Base-by-base conservation (phyloP, 23 tunicate genomes). In the Pegea sp. region DNA sequence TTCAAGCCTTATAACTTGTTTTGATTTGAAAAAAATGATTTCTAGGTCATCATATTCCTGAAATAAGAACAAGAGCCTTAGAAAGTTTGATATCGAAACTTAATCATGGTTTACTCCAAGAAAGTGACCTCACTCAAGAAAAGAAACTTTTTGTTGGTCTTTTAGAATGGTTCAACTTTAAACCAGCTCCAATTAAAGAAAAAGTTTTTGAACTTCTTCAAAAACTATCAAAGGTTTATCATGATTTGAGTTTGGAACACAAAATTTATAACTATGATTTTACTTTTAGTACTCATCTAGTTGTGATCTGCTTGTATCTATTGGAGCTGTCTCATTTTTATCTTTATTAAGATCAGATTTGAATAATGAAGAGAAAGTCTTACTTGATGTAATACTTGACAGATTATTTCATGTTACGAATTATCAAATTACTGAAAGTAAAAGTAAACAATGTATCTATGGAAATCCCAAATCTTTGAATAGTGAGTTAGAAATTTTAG, bases 141-240 rank as follows among this genome's bases (percentile, higher is more conserved):
- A 63, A 60, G 23, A 68, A 73, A 23, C 53, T 84, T 2, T 33
- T 84, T 62, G 63, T 84, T 44, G 63, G 75, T 3, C 52, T 84
- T 18, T 53, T 84, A 48, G 84, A 84, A 63, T 84, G 95, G 95
- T 84, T 84, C 43, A 84, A 84, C 53, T 84, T 73, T 62, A 30
- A 74, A 6, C 58, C 84, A 7, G 31, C 76, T 16, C 95, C 95
- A 5, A 68, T 67, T 49, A 65, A 62, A 44, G 67, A 68, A 31
- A 48, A 56, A 19, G 76, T 84, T n/a, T 50, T 84, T 29, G 53
- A 68, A 53, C 54, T 84, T 8, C 49, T 84, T 30, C 29, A 22
- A 44, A 64, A 76, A 28, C 59, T 84, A 30, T 54, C 95, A 0
- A 73, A 72, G 56, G 84, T 74, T 8, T 33, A 21, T 42, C 19